phyloP scores from a whole-genome alignment of 2,888 invertebrate species.

The Meteorus colon region DNA sequence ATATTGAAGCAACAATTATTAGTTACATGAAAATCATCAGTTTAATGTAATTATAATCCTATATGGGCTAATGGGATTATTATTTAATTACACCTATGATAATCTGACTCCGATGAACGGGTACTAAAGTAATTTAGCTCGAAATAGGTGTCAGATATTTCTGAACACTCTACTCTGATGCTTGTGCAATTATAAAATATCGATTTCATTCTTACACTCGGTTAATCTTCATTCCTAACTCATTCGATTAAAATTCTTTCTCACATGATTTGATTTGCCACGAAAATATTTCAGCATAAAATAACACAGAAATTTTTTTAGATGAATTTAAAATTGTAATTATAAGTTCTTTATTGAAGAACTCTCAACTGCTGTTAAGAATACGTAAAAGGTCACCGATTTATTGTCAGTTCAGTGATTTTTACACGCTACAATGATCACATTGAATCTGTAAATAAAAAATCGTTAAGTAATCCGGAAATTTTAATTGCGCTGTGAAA shows the following conservation, averaged over 20 bases:
- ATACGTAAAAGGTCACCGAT: not conserved
- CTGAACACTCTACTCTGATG: slow-evolving; percentile 24
- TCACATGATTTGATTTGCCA: slow-evolving; percentile 22
- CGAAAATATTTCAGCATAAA: slow-evolving; percentile 1
- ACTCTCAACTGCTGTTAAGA: not conserved
- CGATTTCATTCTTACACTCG: slow-evolving; percentile 41
- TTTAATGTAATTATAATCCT: slow-evolving; percentile 30
- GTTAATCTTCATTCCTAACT: slow-evolving; percentile 38
- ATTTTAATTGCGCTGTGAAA: slow-evolving; percentile 16
- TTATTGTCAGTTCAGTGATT: not conserved
- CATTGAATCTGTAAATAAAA: not conserved
- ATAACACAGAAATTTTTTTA: not conserved
- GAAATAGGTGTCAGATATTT: slow-evolving; percentile 47
- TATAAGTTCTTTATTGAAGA: not conserved
- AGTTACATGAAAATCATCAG: not conserved
- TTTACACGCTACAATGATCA: not conserved
- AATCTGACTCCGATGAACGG: slow-evolving; percentile 49
- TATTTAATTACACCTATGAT: slow-evolving; percentile 51
- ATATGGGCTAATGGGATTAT: slow-evolving; percentile 44
- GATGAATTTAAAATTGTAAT: not conserved
- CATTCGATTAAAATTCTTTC: slow-evolving; percentile 44
- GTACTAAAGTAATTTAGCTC: slow-evolving; percentile 48
- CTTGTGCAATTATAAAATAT: slow-evolving; percentile 49
- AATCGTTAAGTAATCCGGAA: slow-evolving; percentile 3
- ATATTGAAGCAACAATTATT: slow-evolving; percentile 1